Base-by-base conservation (phyloP, 2,888 invertebrate species). In the Mesorhabditis belari region DNA sequence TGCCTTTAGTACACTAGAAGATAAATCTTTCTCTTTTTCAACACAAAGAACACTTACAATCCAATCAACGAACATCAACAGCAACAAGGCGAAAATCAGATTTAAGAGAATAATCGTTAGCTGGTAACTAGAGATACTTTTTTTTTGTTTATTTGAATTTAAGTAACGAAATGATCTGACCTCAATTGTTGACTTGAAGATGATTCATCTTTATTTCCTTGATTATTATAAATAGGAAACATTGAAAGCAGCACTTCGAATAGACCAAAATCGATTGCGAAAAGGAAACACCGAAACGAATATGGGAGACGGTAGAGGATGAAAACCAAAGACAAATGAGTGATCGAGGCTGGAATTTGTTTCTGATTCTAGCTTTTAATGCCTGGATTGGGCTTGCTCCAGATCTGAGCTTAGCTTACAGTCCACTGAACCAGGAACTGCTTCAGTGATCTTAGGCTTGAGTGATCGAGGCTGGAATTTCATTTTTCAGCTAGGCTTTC, bases 21-120 rank as follows among this genome's bases (percentile, higher is more conserved):
- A n/a, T n/a, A n/a, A n/a, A n/a, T n/a, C n/a, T 19, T n/a, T n/a
- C n/a, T n/a, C n/a, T n/a, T n/a, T 17, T 9, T 12, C 44, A 9
- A 12, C n/a, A n/a, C n/a, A n/a, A n/a, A n/a, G n/a, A n/a, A n/a
- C n/a, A n/a, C 77, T 63, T 49, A 77, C 77, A 58, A 79, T 79
- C 75, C 78, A 79, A 50, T 77, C 79, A 56, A 78, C 71, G 60
- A 79, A 79, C 19, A 79, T 66, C 2, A 79, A 63, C 25, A 79
- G 66, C 19, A 79, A 63, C 4, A 78, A 67, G 5, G 76, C 64
- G 23, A 76, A 67, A n/a, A 77, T 69, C 9, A 79, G 69, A 58
- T 73, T 74, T 49, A 80, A 74, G 12, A 76, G 63, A 19, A 76
- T 78, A 49, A 77, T 69, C 4, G 77, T 78, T 6, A 77, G 61